Conservation (phyloP, 2,888 invertebrate genomes). For the Watsonalla cultraria region DNA sequence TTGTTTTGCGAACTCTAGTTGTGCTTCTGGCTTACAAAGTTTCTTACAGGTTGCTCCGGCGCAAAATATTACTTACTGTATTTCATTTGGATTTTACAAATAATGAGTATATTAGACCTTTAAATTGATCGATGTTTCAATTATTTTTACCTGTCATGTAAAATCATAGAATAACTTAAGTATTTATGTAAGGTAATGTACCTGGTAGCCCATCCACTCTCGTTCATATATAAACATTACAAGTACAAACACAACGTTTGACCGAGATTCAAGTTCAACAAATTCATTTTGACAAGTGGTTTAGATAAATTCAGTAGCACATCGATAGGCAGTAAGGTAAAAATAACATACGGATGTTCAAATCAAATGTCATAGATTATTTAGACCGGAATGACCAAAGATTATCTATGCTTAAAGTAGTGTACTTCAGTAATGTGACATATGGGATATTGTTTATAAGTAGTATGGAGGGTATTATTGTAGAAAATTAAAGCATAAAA, state of each 20-base stretch:
- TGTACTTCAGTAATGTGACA: background rate
- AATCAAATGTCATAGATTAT: background rate
- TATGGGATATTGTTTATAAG: too few relatives aligned
- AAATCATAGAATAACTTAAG: too few relatives aligned
- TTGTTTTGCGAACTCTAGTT: background rate
- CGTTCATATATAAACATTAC: too few relatives aligned
- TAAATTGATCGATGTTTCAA: too few relatives aligned
- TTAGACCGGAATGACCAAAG: background rate
- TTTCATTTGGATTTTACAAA: too few relatives aligned
- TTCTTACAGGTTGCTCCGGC: too few relatives aligned
- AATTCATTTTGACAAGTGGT: constrained; percentile 17
- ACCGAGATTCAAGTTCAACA: constrained; percentile 1
- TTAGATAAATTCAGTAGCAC: constrained; percentile 15
- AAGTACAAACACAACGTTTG: background rate
- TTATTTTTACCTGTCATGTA: too few relatives aligned
- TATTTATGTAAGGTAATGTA: background rate
- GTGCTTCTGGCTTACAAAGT: too few relatives aligned
- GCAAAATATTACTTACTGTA: too few relatives aligned
- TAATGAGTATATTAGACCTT: too few relatives aligned
- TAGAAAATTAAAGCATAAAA: too few relatives aligned
- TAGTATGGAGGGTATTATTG: too few relatives aligned
- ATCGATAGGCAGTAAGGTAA: constrained; percentile 10
- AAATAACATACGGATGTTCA: constrained; percentile 9
- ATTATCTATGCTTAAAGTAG: background rate
- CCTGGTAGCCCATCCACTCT: background rate